Base-by-base conservation (phyloP, 2,888 invertebrate species). In the Xestia ashworthii region DNA sequence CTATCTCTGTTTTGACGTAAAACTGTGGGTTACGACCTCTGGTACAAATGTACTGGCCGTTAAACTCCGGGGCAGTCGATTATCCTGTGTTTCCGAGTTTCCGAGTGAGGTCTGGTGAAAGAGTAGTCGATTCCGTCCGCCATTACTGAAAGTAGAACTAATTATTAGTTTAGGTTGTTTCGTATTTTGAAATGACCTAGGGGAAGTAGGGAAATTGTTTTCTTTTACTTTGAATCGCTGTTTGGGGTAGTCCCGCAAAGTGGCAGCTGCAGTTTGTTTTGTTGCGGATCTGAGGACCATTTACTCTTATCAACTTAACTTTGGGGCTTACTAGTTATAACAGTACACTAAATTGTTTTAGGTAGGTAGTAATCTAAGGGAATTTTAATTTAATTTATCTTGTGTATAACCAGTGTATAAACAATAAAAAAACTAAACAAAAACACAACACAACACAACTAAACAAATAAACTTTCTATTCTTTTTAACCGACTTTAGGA, bases 1-100 rank as follows among this genome's bases (percentile, higher is more conserved):
- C 73, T 89, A 89, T 89, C 90, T 89, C 81, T 87, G 88, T 87
- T 89, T 89, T 89, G 90, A 88, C 84, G 72, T 88, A 80, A 85
- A 84, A 78, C 81, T 76, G 81, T 16, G 78, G 80, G 82, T 76
- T 80, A 84, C 87, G 88, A 78, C 74, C 72, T 62, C 46, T 76
- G 74, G 64, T 77, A 86, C 76, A 82, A 86, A 84, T 80, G 78
- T 87, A 72, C 79, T 73, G 79, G 77, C 41, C 53, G 72, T 87
- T 86, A 84, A 83, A 87, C 76, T 72, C 44, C 62, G 22, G 76
- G 55, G 60, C 74, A 78, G 74, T 70, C 78, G 71, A 84, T 87
- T 86, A 81, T 74, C 65, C 78, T 73, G 60, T 71, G n/a, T 65
- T 65, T 58, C 46, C 16, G 53, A 74, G 73, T 55, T 71, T 69